Evolutionary conservation across 2,113 vertebrate genomes (phyloP).

Genomic region (Mirounga angustirostris): DNA sequence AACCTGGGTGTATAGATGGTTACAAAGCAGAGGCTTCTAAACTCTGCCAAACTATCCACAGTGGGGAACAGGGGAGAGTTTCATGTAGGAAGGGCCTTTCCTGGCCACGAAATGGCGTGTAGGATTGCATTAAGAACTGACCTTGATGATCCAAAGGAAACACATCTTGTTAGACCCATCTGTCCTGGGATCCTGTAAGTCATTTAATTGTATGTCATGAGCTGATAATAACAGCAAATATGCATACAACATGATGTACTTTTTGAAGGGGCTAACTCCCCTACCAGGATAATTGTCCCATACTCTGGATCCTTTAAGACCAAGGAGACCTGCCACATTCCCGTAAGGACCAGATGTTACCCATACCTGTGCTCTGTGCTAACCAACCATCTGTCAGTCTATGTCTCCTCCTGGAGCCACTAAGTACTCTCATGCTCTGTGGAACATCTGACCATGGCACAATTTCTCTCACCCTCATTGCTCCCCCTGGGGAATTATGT

Average conservation of each 20-base stretch:
- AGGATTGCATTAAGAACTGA: background rate
- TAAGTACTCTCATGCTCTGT: background rate
- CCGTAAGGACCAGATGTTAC: background rate
- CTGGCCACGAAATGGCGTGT: background rate
- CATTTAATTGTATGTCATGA: background rate
- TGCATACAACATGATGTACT: rapidly evolving
- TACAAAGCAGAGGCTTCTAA: background rate
- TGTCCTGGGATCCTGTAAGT: background rate
- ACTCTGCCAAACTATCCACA: background rate
- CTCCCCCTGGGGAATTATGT: background rate
- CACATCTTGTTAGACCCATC: background rate
- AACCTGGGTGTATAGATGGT: background rate
- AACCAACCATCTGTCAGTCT: background rate
- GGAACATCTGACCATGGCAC: no score
- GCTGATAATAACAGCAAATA: background rate
- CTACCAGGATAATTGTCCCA: background rate
- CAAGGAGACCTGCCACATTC: background rate
- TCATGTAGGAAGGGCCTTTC: background rate
- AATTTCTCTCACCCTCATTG: background rate
- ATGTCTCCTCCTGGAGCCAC: background rate
- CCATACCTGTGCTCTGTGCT: background rate
- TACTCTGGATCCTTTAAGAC: background rate
- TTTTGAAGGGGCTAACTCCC: background rate
- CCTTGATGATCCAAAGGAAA: background rate
- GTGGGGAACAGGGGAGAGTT: rapidly evolving